A percentile compares a stretch with the other conserved stretches of the same genome.
Evolutionary conservation across 2,797 vertebrate species (phyloP).

Genomic region (Diplodus sargus): DNA sequence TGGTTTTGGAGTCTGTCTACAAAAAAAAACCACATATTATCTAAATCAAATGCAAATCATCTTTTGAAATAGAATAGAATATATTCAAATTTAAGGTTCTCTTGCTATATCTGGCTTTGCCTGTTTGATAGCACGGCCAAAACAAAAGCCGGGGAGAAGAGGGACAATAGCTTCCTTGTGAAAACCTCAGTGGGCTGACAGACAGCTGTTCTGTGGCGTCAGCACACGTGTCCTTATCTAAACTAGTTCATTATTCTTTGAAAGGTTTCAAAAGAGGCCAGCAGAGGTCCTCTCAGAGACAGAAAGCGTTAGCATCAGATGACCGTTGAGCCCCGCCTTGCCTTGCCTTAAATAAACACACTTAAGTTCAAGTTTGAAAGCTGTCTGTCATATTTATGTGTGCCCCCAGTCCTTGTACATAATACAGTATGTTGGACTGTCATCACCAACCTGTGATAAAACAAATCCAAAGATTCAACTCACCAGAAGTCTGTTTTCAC

Average conservation of each 20-base stretch:
- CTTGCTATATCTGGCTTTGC: neutral
- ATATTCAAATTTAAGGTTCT: neutral
- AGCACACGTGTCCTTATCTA: neutral
- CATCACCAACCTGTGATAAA: neutral
- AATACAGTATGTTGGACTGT: too few relatives aligned
- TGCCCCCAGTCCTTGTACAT: neutral
- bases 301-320: neutral
- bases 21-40: neutral
- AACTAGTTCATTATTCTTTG: constrained; percentile 4
- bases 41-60: neutral
- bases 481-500: neutral
- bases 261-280: neutral
- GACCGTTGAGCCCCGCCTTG: neutral
- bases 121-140: neutral
- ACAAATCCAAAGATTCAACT: neutral
- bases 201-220: neutral
- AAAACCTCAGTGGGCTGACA: neutral
- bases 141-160: neutral
- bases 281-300: constrained; percentile 6
- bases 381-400: too few relatives aligned
- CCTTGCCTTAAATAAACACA: neutral
- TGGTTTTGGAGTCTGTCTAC: neutral
- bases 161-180: neutral
- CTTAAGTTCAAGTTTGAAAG: neutral
- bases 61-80: neutral